Evolutionary conservation across 1,140 invertebrate genomes (phyloP).

Genomic region (Agrypnia vestita): DNA sequence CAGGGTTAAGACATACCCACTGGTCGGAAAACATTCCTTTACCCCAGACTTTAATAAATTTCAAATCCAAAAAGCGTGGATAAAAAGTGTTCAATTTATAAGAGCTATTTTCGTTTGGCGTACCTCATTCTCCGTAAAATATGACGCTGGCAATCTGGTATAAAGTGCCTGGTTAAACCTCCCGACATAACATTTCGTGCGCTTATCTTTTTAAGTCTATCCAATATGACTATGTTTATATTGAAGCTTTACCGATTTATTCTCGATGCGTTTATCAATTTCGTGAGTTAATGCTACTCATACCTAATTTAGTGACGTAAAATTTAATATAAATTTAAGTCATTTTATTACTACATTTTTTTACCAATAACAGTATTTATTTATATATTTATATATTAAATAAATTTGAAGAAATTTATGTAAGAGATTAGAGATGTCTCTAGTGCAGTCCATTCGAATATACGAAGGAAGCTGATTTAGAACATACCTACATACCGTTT

Average conservation of each 20-base stretch:
- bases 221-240: constrained; percentile 50
- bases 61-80: constrained; percentile 49
- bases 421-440: no score
- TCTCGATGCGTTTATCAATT: not conserved
- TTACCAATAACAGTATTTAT: no score
- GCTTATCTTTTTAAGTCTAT: constrained; percentile 57
- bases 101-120: constrained; percentile 44
- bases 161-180: constrained; percentile 56
- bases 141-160: constrained; percentile 57
- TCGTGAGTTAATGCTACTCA: no score
- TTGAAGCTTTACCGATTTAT: not conserved
- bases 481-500: no score
- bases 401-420: no score
- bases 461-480: no score
- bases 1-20: not conserved
- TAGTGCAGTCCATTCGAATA: no score
- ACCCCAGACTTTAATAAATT: constrained; percentile 56
- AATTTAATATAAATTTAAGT: no score
- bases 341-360: no score
- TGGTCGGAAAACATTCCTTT: constrained; percentile 38
- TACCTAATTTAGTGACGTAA: no score
- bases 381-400: no score
- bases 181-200: constrained; percentile 55
- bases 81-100: constrained; percentile 59
- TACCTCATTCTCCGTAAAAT: constrained; percentile 54